Conservation (phyloP, 2,113 vertebrate species). For the Takifugu bimaculatus region DNA sequence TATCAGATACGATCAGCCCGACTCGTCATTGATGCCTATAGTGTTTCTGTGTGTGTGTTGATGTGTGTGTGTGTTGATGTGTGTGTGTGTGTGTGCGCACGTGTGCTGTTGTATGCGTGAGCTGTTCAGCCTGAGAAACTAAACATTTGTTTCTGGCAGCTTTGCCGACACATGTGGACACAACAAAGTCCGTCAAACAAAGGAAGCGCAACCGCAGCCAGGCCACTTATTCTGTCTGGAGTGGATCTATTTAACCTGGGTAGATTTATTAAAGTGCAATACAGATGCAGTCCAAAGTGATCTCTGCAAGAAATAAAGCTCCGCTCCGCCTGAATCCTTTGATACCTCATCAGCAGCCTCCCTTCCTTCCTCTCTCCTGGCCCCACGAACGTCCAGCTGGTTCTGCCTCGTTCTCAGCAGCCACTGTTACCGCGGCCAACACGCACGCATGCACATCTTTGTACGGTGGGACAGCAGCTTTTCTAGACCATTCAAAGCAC, state of each 20-base stretch:
- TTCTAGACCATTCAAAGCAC: too few species aligned
- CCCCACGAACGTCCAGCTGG: constrained; percentile 25
- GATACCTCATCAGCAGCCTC: constrained; percentile 31
- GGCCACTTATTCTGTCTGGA: constrained; percentile 23
- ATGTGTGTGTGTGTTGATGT: too few species aligned
- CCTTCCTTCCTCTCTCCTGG: not conserved
- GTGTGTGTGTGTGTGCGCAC: too few species aligned
- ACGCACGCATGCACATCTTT: constrained; percentile 12
- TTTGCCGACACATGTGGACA: constrained; percentile 19
- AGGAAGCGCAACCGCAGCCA: constrained; percentile 8
- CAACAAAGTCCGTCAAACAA: constrained; percentile 17
- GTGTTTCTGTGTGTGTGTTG: too few species aligned
- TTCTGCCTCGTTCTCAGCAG: constrained; percentile 38
- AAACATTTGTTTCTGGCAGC: constrained; percentile 27
- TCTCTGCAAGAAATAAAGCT: constrained; percentile 44
- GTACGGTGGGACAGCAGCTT: too few species aligned
- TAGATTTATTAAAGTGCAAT: constrained; percentile 34
- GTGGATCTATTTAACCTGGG: constrained; percentile 27
- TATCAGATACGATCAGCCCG: too few species aligned
- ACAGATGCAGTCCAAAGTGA: constrained; percentile 28
- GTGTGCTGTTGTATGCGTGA: too few species aligned
- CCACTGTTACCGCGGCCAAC: constrained; percentile 21
- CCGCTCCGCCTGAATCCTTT: constrained; percentile 45
- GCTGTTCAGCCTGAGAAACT: not conserved
- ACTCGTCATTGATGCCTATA: too few species aligned